Evolutionary conservation across 2,888 invertebrate genomes (phyloP).

Genomic region (Apotomis betuletana): DNA sequence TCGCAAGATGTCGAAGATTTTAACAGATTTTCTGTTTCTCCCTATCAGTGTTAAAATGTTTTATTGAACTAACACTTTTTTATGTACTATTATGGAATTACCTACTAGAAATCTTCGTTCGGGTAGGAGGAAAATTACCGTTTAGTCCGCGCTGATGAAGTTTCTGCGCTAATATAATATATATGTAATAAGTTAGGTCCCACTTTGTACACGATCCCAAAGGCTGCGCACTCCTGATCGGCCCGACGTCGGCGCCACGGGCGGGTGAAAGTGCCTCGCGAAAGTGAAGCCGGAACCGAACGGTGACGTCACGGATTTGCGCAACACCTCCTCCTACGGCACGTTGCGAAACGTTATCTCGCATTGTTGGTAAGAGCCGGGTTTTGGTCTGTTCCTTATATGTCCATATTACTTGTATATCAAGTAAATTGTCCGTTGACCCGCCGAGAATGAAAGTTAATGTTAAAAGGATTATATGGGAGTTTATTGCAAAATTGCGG

Average conservation of each 20-base stretch:
- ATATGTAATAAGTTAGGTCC: too few relatives aligned
- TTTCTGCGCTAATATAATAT: too few relatives aligned
- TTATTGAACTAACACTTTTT: too few relatives aligned
- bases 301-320: slow-evolving; percentile 79
- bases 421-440: slow-evolving; percentile 26
- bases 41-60: too few relatives aligned
- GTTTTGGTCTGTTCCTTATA: slow-evolving; percentile 27
- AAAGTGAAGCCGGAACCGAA: slow-evolving; percentile 81
- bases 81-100: too few relatives aligned
- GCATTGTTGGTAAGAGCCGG: slow-evolving; percentile 55
- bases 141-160: too few relatives aligned
- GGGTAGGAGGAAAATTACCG: too few relatives aligned
- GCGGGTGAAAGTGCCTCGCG: slow-evolving; percentile 81
- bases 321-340: slow-evolving; percentile 67
- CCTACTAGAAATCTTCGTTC: too few relatives aligned
- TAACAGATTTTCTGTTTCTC: too few relatives aligned
- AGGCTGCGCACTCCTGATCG: slow-evolving; percentile 49
- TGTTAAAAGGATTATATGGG: slow-evolving; percentile 24
- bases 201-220: slow-evolving; percentile 26
- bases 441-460: slow-evolving; percentile 15
- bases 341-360: slow-evolving; percentile 76
- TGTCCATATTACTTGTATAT: slow-evolving; percentile 11
- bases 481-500: slow-evolving; percentile 23
- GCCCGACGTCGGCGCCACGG: slow-evolving; percentile 50
- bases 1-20: too few relatives aligned